Evolutionary conservation across 2,113 vertebrate species (phyloP).

Genomic region (Barnardius zonarius): DNA sequence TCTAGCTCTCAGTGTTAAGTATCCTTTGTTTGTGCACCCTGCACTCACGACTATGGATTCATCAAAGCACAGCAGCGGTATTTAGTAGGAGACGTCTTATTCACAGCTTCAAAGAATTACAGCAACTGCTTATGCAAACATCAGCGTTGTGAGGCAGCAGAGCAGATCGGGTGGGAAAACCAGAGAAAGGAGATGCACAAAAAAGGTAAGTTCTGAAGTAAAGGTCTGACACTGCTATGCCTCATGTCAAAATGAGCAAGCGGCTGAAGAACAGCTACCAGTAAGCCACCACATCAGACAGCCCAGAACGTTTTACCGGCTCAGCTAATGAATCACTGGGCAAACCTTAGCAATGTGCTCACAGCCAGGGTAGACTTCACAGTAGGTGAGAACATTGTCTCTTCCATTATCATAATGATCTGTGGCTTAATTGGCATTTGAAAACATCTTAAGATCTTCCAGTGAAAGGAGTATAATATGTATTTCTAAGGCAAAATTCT

Average conservation of each 20-base stretch:
- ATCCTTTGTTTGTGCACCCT: background rate
- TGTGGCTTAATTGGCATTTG: background rate
- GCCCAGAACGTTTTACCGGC: background rate
- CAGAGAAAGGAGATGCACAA: background rate
- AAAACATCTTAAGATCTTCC: background rate
- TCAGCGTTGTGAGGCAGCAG: background rate
- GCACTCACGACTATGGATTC: background rate
- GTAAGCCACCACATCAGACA: background rate
- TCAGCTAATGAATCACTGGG: constrained; percentile 36
- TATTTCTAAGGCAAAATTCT: background rate
- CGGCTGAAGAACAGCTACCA: background rate
- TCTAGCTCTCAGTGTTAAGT: background rate
- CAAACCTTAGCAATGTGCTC: constrained; percentile 2
- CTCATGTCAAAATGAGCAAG: background rate
- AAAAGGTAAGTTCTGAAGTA: constrained; percentile 10
- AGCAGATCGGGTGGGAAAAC: constrained; percentile 24
- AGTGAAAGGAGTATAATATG: background rate
- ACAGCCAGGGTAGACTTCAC: background rate
- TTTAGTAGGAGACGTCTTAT: background rate
- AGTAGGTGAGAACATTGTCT: background rate
- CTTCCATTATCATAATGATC: background rate
- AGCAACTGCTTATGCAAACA: background rate
- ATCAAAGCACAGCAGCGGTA: background rate
- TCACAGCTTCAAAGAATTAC: background rate
- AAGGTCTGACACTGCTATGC: background rate